Conservation (phyloP, 2,797 vertebrate species). For the Carcharodon carcharias region DNA sequence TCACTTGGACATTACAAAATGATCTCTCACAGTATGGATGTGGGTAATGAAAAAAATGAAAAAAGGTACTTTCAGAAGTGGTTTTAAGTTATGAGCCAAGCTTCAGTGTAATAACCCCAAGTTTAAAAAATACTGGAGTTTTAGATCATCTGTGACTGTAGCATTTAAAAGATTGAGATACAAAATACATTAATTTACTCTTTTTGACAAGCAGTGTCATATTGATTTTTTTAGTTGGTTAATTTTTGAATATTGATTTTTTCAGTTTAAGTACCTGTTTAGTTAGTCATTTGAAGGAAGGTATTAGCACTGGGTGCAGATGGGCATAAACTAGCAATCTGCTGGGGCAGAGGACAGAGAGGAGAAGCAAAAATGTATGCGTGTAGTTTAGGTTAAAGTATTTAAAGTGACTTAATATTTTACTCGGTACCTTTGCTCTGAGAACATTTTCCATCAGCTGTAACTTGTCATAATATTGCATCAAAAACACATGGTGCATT, state of each 20-base stretch:
- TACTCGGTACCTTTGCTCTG: not conserved
- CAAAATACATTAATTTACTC: not conserved
- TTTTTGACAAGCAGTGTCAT: not conserved
- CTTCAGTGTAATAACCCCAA: not conserved
- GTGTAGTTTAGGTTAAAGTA: not conserved
- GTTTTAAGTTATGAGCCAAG: not conserved
- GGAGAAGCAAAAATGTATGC: not conserved
- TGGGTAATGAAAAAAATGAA: constrained; percentile 41
- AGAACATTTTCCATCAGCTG: not conserved
- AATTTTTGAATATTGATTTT: too few relatives aligned
- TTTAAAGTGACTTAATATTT: not conserved
- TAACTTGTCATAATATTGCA: not conserved
- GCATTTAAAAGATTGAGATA: not conserved
- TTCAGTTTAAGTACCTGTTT: not conserved
- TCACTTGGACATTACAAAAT: constrained; percentile 54
- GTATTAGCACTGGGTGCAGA: not conserved
- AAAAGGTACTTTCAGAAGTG: constrained; percentile 47
- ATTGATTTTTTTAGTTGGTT: too few relatives aligned
- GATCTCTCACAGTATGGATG: constrained; percentile 45
- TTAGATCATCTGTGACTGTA: not conserved
- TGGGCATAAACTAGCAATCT: not conserved
- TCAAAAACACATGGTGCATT: not conserved
- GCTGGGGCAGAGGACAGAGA: not conserved
- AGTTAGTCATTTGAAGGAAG: not conserved
- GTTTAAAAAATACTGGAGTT: not conserved